Percentiles rank a stretch among this genome's conserved stretches.
These are phyloP conservation scores for Calliopum simillimum DNA, from an alignment of 2,888 invertebrate genomes.

Conservation along the genomic window DNA sequence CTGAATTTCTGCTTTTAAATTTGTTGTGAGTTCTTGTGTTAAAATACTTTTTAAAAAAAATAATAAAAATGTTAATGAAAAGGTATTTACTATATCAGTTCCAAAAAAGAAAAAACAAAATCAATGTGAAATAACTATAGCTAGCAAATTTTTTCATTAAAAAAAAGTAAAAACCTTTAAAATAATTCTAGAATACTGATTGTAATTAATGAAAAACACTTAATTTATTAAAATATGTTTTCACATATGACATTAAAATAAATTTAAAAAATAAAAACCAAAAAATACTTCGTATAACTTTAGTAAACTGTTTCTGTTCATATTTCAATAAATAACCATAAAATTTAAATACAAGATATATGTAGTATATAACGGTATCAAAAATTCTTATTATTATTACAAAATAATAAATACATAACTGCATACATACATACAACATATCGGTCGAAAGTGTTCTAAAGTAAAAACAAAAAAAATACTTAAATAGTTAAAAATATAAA, in stretches of 20 bases:
- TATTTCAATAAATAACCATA: neutral
- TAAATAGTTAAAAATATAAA: neutral
- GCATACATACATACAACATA: constrained; percentile 19
- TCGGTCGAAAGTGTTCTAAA: constrained; percentile 34
- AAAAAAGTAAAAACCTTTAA: constrained; percentile 13
- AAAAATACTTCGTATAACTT: neutral
- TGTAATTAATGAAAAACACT: constrained; percentile 7
- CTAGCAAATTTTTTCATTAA: constrained; percentile 29
- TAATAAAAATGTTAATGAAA: neutral
- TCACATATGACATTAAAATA: neutral
- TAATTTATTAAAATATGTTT: neutral
- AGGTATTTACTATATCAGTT: neutral
- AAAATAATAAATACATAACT: neutral
- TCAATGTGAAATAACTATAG: constrained; percentile 19
- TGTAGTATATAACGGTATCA: too few relatives aligned
- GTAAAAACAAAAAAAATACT: constrained; percentile 7
- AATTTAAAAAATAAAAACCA: neutral
- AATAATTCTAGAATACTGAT: neutral
- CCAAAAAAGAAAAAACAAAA: constrained; percentile 4
- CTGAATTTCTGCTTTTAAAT: constrained; percentile 2
- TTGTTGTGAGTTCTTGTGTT: constrained; percentile 6
- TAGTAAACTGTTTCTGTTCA: constrained; percentile 14
- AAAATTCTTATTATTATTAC: constrained; percentile 3
- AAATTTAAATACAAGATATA: neutral
- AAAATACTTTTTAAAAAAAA: constrained; percentile 14